Base-by-base conservation (phyloP, 2,113 vertebrate genomes). In the Nanorana parkeri region DNA sequence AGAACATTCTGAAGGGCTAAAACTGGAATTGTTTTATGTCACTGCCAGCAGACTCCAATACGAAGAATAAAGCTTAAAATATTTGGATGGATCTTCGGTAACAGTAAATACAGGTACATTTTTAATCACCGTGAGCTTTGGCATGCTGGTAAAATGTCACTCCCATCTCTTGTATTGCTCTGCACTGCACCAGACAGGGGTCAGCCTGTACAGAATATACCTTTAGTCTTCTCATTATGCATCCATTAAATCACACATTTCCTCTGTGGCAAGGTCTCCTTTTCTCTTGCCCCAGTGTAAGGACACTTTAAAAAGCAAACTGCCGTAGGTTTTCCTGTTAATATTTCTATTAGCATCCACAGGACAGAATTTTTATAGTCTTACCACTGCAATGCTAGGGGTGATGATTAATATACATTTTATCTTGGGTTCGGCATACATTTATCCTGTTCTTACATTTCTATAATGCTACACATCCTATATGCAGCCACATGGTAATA, bases 231-330 rank as follows among this genome's bases (percentile, higher is more conserved):
- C n/a, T 24, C 63, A 77, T 77, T 64, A 64, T 64, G 41, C 74
- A 64, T 19, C 72, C 23, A 47, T 63, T 76, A 76, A 76, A 76
- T 23, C 72, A 75, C n/a, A 23, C 56, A 47, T 60, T 56, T 61
- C 55, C 72, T 75, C 24, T 61, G 72, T 29, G 72, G 56, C 72
- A 75, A 75, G 72, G 72, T 75, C 72, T 75, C 72, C 2, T 2
- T 15, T 24, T 2, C 32, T 41, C 56, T 47, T 76, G n/a, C 71
- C 20, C 32, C 17, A 47, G 55, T 24, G 36, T 63, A 36, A 63
- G 73, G 73, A 51, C 58, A 63, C 73, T 76, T 36, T 13, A 23
- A 47, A 61, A 61, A 61, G 29, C 17, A 75, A 76, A 63, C 21
- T 76, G 52, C 55, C 72, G 21, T 21, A 7, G 72, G 72, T 32